Conservation (phyloP, 2,797 vertebrate genomes). For the Melanogrammus aeglefinus region DNA sequence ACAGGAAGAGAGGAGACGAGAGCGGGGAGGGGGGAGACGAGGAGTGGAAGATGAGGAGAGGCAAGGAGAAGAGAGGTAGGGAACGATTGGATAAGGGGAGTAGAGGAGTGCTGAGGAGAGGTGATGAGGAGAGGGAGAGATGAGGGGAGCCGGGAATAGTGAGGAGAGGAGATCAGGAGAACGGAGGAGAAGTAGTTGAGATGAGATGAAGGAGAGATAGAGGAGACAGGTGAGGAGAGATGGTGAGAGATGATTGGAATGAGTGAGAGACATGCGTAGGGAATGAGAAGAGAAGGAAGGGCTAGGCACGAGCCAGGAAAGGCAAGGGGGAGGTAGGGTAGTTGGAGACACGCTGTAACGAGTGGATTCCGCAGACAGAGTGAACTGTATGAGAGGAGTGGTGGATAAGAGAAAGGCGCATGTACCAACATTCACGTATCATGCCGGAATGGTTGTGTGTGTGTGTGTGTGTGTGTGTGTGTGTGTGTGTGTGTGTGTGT, state of each 20-base stretch:
- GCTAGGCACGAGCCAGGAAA: constrained; percentile 8
- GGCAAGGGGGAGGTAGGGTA: constrained; percentile 10
- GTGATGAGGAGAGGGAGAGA: no score
- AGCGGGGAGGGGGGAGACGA: no score
- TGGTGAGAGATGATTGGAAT: constrained; percentile 20
- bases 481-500: constrained; percentile 7
- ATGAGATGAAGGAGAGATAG: not conserved
- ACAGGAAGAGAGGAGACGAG: no score
- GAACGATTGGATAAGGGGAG: no score
- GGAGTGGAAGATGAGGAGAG: no score
- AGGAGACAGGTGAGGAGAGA: not conserved
- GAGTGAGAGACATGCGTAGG: not conserved
- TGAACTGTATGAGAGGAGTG: not conserved
- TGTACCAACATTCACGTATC: no score
- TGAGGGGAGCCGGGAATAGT: no score
- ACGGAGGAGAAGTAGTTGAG: not conserved
- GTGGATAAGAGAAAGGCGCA: not conserved
- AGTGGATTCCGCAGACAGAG: not conserved
- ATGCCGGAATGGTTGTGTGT: no score
- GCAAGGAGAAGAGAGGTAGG: no score
- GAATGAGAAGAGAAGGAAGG: no score
- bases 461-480: no score
- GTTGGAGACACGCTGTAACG: not conserved
- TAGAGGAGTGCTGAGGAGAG: no score
- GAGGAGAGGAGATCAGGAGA: not conserved